These are phyloP conservation scores for Merluccius polli DNA, from an alignment of 2,797 vertebrate genomes.

Conservation along the genomic window DNA sequence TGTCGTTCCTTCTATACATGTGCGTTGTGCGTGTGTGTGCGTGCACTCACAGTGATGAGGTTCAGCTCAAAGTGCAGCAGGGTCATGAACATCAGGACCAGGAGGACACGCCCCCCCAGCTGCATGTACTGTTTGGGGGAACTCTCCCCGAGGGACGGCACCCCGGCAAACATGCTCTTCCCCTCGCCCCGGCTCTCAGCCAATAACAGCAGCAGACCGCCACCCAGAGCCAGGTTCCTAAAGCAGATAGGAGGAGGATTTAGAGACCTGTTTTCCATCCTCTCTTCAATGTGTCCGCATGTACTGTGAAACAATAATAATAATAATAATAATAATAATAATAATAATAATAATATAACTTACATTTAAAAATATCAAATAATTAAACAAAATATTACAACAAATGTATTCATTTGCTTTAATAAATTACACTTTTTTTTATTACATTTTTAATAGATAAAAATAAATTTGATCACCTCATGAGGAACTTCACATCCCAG, in stretches of 20 bases:
- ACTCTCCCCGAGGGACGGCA: slow-evolving; percentile 85
- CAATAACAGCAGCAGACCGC: slow-evolving; percentile 89
- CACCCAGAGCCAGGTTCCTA: slow-evolving; percentile 95
- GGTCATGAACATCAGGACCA: slow-evolving; percentile 99
- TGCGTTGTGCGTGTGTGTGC: no score
- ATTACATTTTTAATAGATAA: background rate
- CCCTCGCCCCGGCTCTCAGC: slow-evolving; percentile 95
- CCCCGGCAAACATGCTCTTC: slow-evolving; percentile 97
- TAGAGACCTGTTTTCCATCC: background rate
- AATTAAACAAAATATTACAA: no score
- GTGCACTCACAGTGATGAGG: slow-evolving; percentile 93
- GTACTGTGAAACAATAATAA: background rate
- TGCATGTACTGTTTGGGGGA: slow-evolving; percentile 99
- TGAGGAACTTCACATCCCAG: slow-evolving; percentile 98
- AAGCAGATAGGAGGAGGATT: slow-evolving; percentile 46
- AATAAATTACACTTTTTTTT: background rate
- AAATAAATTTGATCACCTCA: slow-evolving; percentile 79
- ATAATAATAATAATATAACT: background rate
- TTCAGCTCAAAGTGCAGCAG: slow-evolving; percentile 92
- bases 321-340: background rate
- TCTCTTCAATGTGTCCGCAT: background rate
- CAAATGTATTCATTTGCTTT: no score
- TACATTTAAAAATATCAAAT: no score
- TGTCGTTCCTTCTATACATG: no score
- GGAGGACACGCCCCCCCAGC: slow-evolving; percentile 89